phyloP scores from a whole-genome alignment of 1,140 invertebrate genomes.

The Bombus affinis region DNA sequence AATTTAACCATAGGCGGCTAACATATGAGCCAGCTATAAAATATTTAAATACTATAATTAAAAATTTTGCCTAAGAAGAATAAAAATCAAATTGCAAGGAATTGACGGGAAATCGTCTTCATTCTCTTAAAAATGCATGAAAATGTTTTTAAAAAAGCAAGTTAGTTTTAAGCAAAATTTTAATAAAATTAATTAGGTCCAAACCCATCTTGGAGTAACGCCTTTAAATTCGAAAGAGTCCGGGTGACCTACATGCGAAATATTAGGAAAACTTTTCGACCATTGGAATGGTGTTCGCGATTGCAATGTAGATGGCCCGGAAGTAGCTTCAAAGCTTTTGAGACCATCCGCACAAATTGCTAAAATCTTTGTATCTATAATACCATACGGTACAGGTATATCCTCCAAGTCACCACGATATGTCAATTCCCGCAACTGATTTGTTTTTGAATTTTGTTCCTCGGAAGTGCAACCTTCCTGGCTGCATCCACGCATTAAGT shows the following conservation, averaged over 20 bases:
- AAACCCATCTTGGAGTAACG: conserved; percentile 83
- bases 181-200: conserved; percentile 72
- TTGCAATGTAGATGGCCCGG: conserved; percentile 67
- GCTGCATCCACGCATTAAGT: conserved; percentile 83
- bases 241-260: conserved; percentile 89
- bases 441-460: conserved; percentile 25
- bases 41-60: conserved; percentile 10
- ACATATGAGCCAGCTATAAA: conserved; percentile 69
- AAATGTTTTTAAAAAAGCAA: not conserved
- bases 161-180: not conserved
- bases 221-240: conserved; percentile 89
- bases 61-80: conserved; percentile 3
- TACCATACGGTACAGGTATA: conserved; percentile 70
- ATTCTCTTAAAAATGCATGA: not conserved
- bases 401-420: conserved; percentile 74
- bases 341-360: conserved; percentile 66
- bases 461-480: conserved; percentile 57
- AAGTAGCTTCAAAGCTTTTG: conserved; percentile 71
- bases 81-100: not conserved
- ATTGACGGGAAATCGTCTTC: not conserved
- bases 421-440: conserved; percentile 61
- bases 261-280: conserved; percentile 85
- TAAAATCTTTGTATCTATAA: conserved; percentile 76
- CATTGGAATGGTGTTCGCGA: conserved; percentile 86
- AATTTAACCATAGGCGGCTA: conserved; percentile 62